Percentiles rank a stretch among this genome's conserved stretches.
phyloP scores from a whole-genome alignment of 2,113 vertebrate species.

The Lota lota region DNA sequence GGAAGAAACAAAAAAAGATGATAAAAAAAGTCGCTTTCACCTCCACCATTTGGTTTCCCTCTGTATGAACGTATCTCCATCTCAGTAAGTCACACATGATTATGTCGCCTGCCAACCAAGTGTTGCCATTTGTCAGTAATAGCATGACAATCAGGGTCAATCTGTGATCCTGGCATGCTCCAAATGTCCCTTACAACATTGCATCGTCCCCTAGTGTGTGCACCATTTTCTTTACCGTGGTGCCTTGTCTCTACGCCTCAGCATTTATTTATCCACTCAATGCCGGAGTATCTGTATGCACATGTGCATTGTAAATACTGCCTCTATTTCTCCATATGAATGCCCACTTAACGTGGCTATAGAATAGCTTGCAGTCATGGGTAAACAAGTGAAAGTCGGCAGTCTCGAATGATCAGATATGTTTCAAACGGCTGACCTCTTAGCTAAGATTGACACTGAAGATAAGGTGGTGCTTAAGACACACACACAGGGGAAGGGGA shows the following conservation, averaged over 20 bases:
- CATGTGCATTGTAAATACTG: constrained; percentile 22
- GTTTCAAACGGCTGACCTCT: constrained; percentile 25
- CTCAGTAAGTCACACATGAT: constrained; percentile 70
- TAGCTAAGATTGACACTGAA: constrained; percentile 2
- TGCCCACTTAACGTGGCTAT: constrained; percentile 23
- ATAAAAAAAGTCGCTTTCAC: constrained; percentile 60
- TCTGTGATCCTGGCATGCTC: constrained; percentile 41
- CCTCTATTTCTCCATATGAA: constrained; percentile 25
- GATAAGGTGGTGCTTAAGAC: constrained; percentile 21
- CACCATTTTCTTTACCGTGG: not conserved
- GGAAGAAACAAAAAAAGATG: constrained; percentile 47
- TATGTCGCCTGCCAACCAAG: constrained; percentile 66
- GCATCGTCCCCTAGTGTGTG: too few relatives aligned
- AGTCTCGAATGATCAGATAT: constrained; percentile 29
- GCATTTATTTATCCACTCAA: constrained; percentile 22
- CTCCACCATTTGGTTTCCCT: constrained; percentile 55
- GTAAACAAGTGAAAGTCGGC: constrained; percentile 38
- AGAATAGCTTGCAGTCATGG: constrained; percentile 14
- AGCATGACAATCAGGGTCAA: constrained; percentile 73
- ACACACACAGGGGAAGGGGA: constrained; percentile 4
- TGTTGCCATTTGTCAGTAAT: constrained; percentile 76
- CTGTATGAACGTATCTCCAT: constrained; percentile 59
- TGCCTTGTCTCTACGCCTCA: not conserved
- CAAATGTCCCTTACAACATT: constrained; percentile 24
- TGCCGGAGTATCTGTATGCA: constrained; percentile 3